phyloP scores from a whole-genome alignment of 2,113 vertebrate species.

The Sphyrna mokarran region DNA sequence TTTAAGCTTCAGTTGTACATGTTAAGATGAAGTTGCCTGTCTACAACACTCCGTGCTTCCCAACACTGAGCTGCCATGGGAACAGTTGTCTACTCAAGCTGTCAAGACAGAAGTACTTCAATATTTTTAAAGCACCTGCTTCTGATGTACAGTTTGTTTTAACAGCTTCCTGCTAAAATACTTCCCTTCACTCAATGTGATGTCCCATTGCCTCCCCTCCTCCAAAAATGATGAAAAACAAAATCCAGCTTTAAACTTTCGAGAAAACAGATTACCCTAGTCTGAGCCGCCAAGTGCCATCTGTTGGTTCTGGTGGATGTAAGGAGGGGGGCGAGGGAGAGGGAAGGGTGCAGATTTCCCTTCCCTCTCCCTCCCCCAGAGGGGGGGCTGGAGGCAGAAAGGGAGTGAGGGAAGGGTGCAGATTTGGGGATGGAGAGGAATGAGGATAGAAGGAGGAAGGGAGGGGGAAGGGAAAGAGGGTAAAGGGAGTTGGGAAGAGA shows the following conservation, averaged over 20 bases:
- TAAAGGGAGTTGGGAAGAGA: background rate
- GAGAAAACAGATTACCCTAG: background rate
- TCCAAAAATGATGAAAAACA: fast-evolving
- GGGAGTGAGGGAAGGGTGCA: background rate
- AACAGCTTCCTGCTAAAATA: background rate
- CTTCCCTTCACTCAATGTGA: background rate
- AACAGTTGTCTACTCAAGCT: background rate
- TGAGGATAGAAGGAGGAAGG: too few relatives aligned
- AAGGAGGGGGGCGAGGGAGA: slow-evolving; percentile 20
- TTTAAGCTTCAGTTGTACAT: background rate
- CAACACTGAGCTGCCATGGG: background rate
- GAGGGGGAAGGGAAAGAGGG: background rate
- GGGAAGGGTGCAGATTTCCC: too few relatives aligned
- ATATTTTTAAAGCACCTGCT: background rate
- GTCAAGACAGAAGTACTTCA: background rate
- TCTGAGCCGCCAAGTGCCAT: background rate
- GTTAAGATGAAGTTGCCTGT: background rate
- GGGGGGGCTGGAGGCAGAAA: background rate
- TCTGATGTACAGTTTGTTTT: background rate
- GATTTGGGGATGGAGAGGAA: background rate
- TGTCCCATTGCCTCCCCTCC: fast-evolving
- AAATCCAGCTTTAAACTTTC: background rate
- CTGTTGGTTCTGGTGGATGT: background rate
- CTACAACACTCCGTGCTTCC: background rate
- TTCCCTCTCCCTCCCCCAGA: too few relatives aligned